Conservation (phyloP, 2,888 invertebrate genomes). For the Osedax fenrisi region DNA sequence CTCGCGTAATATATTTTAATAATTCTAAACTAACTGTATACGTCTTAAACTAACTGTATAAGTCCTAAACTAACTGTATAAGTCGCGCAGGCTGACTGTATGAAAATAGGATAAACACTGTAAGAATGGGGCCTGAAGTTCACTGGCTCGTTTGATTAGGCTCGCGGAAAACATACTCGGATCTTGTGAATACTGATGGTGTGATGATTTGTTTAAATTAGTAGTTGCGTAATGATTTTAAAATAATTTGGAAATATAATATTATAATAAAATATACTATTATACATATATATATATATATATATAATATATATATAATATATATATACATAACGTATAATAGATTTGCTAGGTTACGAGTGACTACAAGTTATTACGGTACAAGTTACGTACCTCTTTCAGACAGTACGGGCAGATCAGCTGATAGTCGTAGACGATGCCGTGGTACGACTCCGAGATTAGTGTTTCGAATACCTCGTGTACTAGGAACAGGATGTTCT, state of each 20-base stretch:
- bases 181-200: conserved; percentile 35
- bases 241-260: too few species aligned
- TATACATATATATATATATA: too few species aligned
- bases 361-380: too few species aligned
- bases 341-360: too few species aligned
- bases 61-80: conserved; percentile 41
- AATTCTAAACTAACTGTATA: too few species aligned
- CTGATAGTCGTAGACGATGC: conserved; percentile 43
- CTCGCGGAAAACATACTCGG: conserved; percentile 46
- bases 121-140: conserved; percentile 45
- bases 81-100: conserved; percentile 42
- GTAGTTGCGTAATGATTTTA: too few species aligned
- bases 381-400: conserved; percentile 27
- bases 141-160: conserved; percentile 41
- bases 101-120: conserved; percentile 47
- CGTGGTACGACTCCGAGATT: conserved; percentile 46
- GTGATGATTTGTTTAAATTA: background rate
- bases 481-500: conserved; percentile 46
- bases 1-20: too few species aligned
- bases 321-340: too few species aligned
- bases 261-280: too few species aligned
- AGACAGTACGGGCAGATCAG: conserved; percentile 47
- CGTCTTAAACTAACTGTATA: too few species aligned
- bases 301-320: too few species aligned
- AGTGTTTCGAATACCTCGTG: conserved; percentile 48